Evolutionary conservation across 2,797 vertebrate species (phyloP), one percentile per base, ranked within the genome.

Genomic region (Coregonus suidteri): DNA sequence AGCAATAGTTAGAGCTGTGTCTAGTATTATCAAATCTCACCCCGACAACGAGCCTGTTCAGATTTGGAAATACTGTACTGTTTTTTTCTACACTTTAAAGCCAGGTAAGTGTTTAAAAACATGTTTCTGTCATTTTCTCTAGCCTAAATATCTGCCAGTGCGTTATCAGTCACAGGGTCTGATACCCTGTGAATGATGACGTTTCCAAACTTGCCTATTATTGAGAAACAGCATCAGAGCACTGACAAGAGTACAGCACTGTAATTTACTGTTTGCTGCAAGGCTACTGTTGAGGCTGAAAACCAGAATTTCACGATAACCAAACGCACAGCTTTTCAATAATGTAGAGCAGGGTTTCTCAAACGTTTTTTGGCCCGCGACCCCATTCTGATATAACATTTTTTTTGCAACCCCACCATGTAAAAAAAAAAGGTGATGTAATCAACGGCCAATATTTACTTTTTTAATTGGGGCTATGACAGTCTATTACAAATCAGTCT

Each of bases 41-140:
- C 74, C 87, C 0, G 71, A 85, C 69, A 77, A 90, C 37, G 76
- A 88, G 65, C 84, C 87, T 35, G 18, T 85, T 9, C 79, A 73
- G 14, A 47, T 85, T 15, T 79, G 53, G 75, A 77, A 82, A 66
- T 77, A 20, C 53, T 67, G 77, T 34, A 56, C 41, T 4, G 18
- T 64, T 54, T 51, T 66, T 66, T 72, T 70, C 81, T 34, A 14
- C 54, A 4, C 47, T 75, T 16, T 73, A 80, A 30, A 77, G n/a
- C 75, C 84, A 85, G 88, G 89, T 90, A 86, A 76, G 3, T n/a
- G 0, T 71, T 30, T 31, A 31, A 62, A 51, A 51, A 31, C 7
- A 47, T 11, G 41, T 41, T 41, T 35, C 35, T 59, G 54, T 25
- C 56, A 4, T 51, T 15, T 77, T 65, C 11, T 31, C 64, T 65